Base-by-base conservation (phyloP, 2,888 invertebrate species). In the Epicampocera succincta region DNA sequence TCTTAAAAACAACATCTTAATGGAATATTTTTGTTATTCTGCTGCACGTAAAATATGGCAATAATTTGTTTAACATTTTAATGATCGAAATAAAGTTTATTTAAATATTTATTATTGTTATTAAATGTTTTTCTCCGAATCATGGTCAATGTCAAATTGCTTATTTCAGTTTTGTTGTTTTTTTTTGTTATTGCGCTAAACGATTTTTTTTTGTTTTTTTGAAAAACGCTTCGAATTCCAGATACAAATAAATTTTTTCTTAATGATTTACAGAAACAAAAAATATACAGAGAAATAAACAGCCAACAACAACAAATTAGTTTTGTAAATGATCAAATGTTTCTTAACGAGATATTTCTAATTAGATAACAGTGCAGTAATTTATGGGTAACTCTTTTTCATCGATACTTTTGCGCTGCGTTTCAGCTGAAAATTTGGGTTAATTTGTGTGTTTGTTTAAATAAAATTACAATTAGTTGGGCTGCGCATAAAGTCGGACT, bases 81-180 rank as follows among this genome's bases (percentile, higher is more conserved):
- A 65, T 65, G 44, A 68, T 42, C 44, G 61, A 60, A 52, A 68
- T 61, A 68, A 79, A 63, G 69, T 63, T 48, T 38, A 19, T 17
- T 68, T 79, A 60, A 80, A 74, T 48, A 48, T 5, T 5, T 33
- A 6, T 21, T 68, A 61, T 52, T 46, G 54, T 72, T 72, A 38
- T n/a, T n/a, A 58, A 15, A 42, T 29, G 9, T 33, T 44, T 48
- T 21, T 19, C 69, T 66, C 17, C 69, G 68, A 73, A 81, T 77
- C 77, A 81, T 81, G 73, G 73, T 58, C 81, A 81, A 81, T 81
- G 81, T 63, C 81, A 81, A 68, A 33, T 72, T 42, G 40, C 21
- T 52, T 11, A 44, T 69, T 54, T 66, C n/a, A 13, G 17, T 54
- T 44, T 25, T 42, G 25, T 4, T 29, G 46, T 44, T 29, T 48